Percentiles rank a stretch among this genome's conserved stretches.
Conservation (phyloP, 2,113 vertebrate species). For the Ceyx cyanopectus region DNA sequence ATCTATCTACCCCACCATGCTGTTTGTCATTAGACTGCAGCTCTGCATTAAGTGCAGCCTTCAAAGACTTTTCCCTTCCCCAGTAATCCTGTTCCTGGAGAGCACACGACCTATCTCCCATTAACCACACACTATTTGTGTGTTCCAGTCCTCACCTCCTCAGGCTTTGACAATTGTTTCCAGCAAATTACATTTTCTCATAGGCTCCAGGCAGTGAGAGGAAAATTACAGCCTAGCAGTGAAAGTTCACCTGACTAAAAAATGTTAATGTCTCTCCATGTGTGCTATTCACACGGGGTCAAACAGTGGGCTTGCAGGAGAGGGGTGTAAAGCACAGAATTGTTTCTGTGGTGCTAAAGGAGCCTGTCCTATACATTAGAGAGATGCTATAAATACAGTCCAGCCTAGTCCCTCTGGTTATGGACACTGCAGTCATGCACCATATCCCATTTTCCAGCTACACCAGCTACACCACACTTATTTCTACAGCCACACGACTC, state of each 20-base stretch:
- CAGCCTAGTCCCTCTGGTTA: neutral
- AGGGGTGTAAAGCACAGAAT: neutral
- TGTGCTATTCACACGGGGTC: neutral
- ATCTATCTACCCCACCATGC: neutral
- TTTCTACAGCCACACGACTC: neutral
- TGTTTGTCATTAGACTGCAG: neutral
- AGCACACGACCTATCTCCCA: neutral
- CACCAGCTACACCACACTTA: neutral
- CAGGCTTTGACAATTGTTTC: slow-evolving; percentile 12
- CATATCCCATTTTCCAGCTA: neutral
- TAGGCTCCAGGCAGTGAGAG: neutral
- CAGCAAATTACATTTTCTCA: neutral
- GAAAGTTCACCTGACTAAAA: neutral
- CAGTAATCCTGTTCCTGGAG: neutral
- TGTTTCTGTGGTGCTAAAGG: neutral
- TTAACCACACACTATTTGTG: neutral
- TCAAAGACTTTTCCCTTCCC: neutral
- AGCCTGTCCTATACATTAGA: neutral
- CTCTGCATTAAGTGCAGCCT: neutral
- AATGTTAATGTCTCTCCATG: neutral
- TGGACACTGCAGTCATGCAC: neutral
- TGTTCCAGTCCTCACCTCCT: neutral
- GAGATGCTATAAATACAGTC: neutral
- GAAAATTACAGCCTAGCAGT: slow-evolving; percentile 17
- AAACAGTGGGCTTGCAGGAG: neutral